Evolutionary conservation across 1,140 invertebrate species (phyloP).

Genomic region (Eulimnadia texana): DNA sequence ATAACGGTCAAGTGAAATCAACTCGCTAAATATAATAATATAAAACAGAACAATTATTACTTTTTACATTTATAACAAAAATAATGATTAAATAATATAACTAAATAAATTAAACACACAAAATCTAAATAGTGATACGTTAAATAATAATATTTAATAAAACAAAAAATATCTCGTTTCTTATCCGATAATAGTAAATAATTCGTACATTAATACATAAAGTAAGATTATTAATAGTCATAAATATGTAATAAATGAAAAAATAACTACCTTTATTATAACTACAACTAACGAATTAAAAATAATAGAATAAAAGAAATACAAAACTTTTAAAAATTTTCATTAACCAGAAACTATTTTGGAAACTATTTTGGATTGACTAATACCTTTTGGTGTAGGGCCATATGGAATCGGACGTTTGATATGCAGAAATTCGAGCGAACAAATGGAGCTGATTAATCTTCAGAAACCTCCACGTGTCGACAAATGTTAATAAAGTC

Average conservation of each 20-base stretch:
- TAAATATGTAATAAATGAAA: neutral
- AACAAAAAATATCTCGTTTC: too few species aligned
- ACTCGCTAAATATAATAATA: conserved; percentile 38
- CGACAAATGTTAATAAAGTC: conserved; percentile 29
- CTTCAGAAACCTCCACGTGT: conserved; percentile 42
- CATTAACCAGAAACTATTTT: neutral
- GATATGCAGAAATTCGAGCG: conserved; percentile 29
- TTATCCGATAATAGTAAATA: conserved; percentile 3
- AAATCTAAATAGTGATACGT: too few species aligned
- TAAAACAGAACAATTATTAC: neutral
- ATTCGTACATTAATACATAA: too few species aligned
- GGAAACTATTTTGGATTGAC: neutral
- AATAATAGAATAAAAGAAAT: too few species aligned
- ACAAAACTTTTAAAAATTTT: too few species aligned
- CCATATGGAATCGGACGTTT: conserved; percentile 35
- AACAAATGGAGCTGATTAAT: conserved; percentile 43
- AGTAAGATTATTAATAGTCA: neutral
- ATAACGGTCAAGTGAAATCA: conserved; percentile 46
- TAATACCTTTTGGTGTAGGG: conserved; percentile 38
- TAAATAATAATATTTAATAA: too few species aligned
- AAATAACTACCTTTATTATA: too few species aligned
- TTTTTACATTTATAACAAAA: conserved; percentile 17
- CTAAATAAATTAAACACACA: too few species aligned
- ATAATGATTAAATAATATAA: conserved; percentile 18
- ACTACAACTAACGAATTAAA: too few species aligned